phyloP scores from a whole-genome alignment of 2,888 invertebrate genomes.

The Sarcophaga rosellei region DNA sequence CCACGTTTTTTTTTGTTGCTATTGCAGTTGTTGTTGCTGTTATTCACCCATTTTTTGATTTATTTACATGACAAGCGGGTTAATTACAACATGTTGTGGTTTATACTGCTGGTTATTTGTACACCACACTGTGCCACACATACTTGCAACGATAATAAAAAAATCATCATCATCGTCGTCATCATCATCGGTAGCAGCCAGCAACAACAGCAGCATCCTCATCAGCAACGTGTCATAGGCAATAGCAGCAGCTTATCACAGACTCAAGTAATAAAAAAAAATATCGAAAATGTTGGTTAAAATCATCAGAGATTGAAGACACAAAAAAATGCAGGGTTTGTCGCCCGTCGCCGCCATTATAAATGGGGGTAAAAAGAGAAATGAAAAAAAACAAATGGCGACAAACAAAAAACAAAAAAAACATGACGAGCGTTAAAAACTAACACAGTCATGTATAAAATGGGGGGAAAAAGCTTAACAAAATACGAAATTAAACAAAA shows the following conservation, averaged over 20 bases:
- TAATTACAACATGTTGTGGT: constrained; percentile 72
- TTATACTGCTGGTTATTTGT: constrained; percentile 67
- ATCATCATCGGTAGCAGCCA: constrained; percentile 7
- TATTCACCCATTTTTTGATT: constrained; percentile 66
- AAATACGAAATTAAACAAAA: not conserved
- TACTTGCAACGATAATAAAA: constrained; percentile 46
- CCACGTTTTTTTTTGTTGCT: not conserved
- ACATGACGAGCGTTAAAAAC: constrained; percentile 7
- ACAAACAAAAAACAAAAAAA: not conserved
- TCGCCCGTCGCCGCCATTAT: not conserved
- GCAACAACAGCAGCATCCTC: not conserved
- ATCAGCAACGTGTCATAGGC: not conserved
- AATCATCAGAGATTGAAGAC: constrained; percentile 57
- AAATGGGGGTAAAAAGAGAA: not conserved
- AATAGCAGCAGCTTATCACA: constrained; percentile 7
- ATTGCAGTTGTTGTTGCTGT: not conserved
- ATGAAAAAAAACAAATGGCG: not conserved
- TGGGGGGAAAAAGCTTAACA: constrained; percentile 25
- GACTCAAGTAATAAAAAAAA: constrained; percentile 17
- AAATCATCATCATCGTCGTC: constrained; percentile 40
- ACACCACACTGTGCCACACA: constrained; percentile 56
- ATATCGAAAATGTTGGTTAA: constrained; percentile 20
- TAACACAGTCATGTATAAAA: constrained; percentile 25
- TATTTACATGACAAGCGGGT: constrained; percentile 72
- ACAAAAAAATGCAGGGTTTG: not conserved